Evolutionary conservation across 2,888 invertebrate genomes (phyloP), one percentile per base, ranked within the genome.

Genomic region (Andrena hattorfiana): DNA sequence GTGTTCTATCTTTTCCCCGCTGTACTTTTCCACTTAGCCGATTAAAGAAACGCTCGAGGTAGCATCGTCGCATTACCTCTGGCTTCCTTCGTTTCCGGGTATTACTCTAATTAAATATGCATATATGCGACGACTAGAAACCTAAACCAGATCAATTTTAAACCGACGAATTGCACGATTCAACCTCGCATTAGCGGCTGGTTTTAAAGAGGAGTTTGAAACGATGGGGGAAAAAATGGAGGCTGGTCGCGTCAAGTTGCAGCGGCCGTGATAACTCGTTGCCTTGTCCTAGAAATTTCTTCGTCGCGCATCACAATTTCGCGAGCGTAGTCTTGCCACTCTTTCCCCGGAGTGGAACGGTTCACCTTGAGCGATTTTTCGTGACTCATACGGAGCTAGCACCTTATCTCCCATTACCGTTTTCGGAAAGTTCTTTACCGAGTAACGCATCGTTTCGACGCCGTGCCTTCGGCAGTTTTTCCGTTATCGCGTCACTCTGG

Each of bases 261-360:
- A 16, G 26, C 42, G 77, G 66, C 68, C 63, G 8, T 48, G 66
- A 30, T 49, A 49, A 48, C 54, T 60, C 20, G 77, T 76, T 54
- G 54, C 71, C 69, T 82, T 82, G 72, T 82, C 64, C 83, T 77
- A 69, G 77, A 71, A 83, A 75, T 63, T 68, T 59, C 20, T 51
- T 42, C n/a, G 67, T 30, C 49, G 26, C 3, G 76, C 73, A 64
- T 35, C 51, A 26, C 49, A n/a, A 13, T 59, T 76, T 63, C 42
- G 49, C 30, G 64, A 26, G 62, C 30, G 26, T 51, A 32, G 30
- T 42, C 42, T 42, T 13, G 13, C 42, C 42, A 42, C 56, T 63
- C 23, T 77, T 76, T 63, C 51, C 75, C 16, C 16, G 63, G 35
- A 20, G 49, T n/a, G 62, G 69, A 62, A 72, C 30, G 68, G 59